phyloP scores from a whole-genome alignment of 1,140 invertebrate species.

The Oedothorax gibbosus region DNA sequence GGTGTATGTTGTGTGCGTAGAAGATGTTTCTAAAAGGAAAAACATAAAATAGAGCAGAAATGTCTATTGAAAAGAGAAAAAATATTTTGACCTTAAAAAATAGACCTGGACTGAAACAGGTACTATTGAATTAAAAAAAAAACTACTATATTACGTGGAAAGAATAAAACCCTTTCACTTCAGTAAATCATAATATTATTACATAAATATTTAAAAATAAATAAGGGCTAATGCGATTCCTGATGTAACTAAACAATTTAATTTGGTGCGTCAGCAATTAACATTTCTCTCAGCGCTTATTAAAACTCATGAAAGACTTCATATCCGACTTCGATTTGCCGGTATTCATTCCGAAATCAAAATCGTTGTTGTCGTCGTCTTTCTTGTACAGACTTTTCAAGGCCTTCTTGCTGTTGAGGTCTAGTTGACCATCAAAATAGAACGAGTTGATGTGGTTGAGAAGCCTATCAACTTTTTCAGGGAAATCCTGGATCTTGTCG shows the following conservation, averaged over 20 bases:
- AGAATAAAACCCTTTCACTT: too few relatives aligned
- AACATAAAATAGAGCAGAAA: too few relatives aligned
- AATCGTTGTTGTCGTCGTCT: slow-evolving; percentile 52
- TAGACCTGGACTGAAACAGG: too few relatives aligned
- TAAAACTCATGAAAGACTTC: slow-evolving; percentile 50
- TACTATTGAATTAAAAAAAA: too few relatives aligned
- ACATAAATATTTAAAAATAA: too few relatives aligned
- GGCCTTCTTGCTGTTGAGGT: slow-evolving; percentile 64
- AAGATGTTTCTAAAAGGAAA: not conserved
- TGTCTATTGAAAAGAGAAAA: too few relatives aligned
- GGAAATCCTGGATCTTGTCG: slow-evolving; percentile 67
- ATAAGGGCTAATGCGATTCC: too few relatives aligned
- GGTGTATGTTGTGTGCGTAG: slow-evolving; percentile 20
- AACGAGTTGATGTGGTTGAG: slow-evolving; percentile 69
- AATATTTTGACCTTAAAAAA: too few relatives aligned
- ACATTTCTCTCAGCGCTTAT: slow-evolving; percentile 22
- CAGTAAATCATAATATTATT: too few relatives aligned
- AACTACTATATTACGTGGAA: too few relatives aligned
- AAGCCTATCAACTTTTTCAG: slow-evolving; percentile 69
- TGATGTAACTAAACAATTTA: too few relatives aligned
- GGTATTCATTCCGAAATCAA: slow-evolving; percentile 47
- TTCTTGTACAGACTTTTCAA: slow-evolving; percentile 60
- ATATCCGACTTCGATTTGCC: slow-evolving; percentile 9
- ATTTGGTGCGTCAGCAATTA: not conserved
- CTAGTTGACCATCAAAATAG: slow-evolving; percentile 68